Evolutionary conservation across 2,113 vertebrate genomes (phyloP).

Genomic region (Larimichthys crocea): DNA sequence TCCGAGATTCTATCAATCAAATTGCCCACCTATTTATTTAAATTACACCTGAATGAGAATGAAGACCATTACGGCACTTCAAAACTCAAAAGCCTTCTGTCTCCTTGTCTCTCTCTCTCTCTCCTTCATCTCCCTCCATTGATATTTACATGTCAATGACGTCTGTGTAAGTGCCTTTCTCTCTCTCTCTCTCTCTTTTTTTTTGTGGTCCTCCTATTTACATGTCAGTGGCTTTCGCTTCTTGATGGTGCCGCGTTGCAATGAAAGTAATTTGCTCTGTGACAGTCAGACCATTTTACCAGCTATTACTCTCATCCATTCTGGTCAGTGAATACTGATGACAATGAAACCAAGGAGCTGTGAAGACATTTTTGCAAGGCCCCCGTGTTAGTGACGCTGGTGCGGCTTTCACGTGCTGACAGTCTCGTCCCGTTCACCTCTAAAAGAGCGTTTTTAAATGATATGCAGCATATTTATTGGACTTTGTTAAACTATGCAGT

Average conservation of each 20-base stretch:
- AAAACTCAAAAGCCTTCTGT: conserved; percentile 62
- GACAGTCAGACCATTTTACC: conserved; percentile 77
- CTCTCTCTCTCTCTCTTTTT: conserved; percentile 33
- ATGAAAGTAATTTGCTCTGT: conserved; percentile 79
- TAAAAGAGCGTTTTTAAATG: conserved; percentile 28
- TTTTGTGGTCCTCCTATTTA: conserved; percentile 68
- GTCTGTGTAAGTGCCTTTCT: conserved; percentile 68
- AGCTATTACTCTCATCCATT: conserved; percentile 80
- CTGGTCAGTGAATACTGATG: conserved; percentile 80
- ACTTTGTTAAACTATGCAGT: conserved; percentile 25
- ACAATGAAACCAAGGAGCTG: conserved; percentile 75
- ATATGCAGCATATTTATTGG: conserved; percentile 1
- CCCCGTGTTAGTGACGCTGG: conserved; percentile 64
- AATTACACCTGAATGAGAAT: conserved; percentile 68
- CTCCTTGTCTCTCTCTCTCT: conserved; percentile 39
- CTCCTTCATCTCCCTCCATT: conserved; percentile 60
- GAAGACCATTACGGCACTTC: conserved; percentile 63
- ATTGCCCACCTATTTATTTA: conserved; percentile 64
- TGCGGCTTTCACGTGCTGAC: conserved; percentile 38
- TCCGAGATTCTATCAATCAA: conserved; percentile 69
- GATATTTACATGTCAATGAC: conserved; percentile 78
- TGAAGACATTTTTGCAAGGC: conserved; percentile 69
- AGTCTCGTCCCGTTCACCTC: conserved; percentile 36
- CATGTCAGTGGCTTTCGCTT: conserved; percentile 74
- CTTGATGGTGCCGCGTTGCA: conserved; percentile 68